Percentiles rank a stretch among this genome's conserved stretches.
Evolutionary conservation across 1,140 invertebrate genomes (phyloP).

Genomic region (Calephelis nemesis): DNA sequence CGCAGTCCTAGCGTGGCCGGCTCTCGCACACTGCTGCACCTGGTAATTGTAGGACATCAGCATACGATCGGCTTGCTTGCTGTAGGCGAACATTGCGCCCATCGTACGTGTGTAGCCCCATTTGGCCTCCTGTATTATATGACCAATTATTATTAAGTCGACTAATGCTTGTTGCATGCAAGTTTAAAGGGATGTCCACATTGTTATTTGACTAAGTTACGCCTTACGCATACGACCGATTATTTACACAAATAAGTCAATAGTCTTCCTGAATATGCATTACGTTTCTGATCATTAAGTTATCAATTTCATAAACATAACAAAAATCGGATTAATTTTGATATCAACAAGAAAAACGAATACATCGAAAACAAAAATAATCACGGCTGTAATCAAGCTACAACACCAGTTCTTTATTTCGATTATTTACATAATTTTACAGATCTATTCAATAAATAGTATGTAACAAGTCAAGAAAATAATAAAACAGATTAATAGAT

Average conservation of each 20-base stretch:
- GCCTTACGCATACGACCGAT: background rate
- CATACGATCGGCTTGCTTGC: constrained; percentile 73
- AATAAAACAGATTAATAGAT: too few species aligned
- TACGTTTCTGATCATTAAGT: background rate
- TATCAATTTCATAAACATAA: too few species aligned
- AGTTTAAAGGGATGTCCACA: background rate
- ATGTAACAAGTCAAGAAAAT: too few species aligned
- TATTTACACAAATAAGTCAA: background rate
- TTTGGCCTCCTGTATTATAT: constrained; percentile 72
- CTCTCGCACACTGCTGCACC: constrained; percentile 71
- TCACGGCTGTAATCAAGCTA: too few species aligned
- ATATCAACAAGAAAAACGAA: too few species aligned
- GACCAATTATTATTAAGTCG: constrained; percentile 39
- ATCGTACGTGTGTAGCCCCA: constrained; percentile 76
- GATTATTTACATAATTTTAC: too few species aligned
- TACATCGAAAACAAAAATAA: too few species aligned
- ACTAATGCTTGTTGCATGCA: background rate
- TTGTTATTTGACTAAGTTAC: constrained; percentile 4
- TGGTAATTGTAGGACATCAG: constrained; percentile 77
- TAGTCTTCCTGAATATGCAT: background rate
- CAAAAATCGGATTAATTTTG: too few species aligned
- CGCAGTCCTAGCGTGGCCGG: constrained; percentile 57
- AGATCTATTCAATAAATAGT: too few species aligned
- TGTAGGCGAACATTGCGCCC: constrained; percentile 76
- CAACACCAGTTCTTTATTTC: too few species aligned